Percentiles rank a stretch among this genome's conserved stretches.
Conservation (phyloP, 2,797 vertebrate genomes). For the Cynopterus sphinx region DNA sequence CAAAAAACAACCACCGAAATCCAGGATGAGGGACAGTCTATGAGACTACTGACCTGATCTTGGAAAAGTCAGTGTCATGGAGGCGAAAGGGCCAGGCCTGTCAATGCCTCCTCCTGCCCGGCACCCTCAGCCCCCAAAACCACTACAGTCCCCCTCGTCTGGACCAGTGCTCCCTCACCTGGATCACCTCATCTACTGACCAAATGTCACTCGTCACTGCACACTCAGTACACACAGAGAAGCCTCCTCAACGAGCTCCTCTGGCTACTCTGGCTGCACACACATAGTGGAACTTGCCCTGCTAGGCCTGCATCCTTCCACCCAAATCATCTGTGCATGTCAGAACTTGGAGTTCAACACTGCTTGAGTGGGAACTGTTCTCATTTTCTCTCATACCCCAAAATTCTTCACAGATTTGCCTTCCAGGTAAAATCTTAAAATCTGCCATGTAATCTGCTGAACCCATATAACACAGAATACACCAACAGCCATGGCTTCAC, state of each 20-base stretch:
- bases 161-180: background rate
- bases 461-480: background rate
- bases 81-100: background rate
- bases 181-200: background rate
- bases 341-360: background rate
- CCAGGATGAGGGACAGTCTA: background rate
- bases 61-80: background rate
- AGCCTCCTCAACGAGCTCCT: rapidly evolving
- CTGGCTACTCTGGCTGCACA: rapidly evolving
- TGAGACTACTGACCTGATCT: background rate
- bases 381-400: background rate
- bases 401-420: background rate
- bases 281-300: rapidly evolving
- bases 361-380: background rate
- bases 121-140: background rate
- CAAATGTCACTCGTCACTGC: background rate
- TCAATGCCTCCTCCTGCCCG: background rate
- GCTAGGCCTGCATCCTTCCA: background rate
- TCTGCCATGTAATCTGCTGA: background rate
- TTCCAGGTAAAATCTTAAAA: background rate
- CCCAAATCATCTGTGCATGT: background rate
- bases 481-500: rapidly evolving
- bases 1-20: background rate
- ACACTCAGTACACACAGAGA: rapidly evolving
- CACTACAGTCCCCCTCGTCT: background rate